A percentile compares a stretch with the other conserved stretches of the same genome.
Evolutionary conservation across 1,140 invertebrate genomes (phyloP).

Genomic region (Bactericera cockerelli): DNA sequence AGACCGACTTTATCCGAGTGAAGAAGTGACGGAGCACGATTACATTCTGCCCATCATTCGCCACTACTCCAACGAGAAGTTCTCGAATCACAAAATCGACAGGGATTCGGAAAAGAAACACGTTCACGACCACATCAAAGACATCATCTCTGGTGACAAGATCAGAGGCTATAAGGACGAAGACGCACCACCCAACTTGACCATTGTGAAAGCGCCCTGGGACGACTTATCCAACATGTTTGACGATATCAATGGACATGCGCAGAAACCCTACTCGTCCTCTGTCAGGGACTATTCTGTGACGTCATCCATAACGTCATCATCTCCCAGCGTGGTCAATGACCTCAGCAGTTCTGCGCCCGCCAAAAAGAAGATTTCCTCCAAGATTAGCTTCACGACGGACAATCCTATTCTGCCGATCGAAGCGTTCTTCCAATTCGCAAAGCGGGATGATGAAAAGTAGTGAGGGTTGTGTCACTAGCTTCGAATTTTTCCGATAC

Average conservation of each 20-base stretch:
- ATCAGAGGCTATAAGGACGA: neutral
- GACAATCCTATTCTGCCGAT: neutral
- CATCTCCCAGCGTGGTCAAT: too few species aligned
- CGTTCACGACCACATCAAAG: neutral
- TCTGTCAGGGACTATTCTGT: neutral
- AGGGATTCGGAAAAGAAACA: neutral
- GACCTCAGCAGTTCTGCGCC: too few species aligned
- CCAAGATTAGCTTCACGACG: neutral
- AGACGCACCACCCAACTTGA: neutral
- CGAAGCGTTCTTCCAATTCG: neutral
- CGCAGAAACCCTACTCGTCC: neutral
- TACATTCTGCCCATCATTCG: neutral
- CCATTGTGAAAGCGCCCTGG: conserved; percentile 5
- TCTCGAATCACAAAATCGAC: neutral
- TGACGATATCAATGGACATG: neutral
- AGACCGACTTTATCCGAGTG: neutral
- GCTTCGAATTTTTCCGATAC: too few species aligned
- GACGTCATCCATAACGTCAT: neutral
- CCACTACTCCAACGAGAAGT: neutral
- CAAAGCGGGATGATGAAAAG: neutral
- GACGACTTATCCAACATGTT: neutral
- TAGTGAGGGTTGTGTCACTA: too few species aligned
- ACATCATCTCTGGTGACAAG: neutral
- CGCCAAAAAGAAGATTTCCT: neutral
- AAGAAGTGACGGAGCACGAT: neutral